A percentile compares a stretch with the other conserved stretches of the same genome.
Conservation (phyloP, 2,113 vertebrate genomes). For the Lota lota region DNA sequence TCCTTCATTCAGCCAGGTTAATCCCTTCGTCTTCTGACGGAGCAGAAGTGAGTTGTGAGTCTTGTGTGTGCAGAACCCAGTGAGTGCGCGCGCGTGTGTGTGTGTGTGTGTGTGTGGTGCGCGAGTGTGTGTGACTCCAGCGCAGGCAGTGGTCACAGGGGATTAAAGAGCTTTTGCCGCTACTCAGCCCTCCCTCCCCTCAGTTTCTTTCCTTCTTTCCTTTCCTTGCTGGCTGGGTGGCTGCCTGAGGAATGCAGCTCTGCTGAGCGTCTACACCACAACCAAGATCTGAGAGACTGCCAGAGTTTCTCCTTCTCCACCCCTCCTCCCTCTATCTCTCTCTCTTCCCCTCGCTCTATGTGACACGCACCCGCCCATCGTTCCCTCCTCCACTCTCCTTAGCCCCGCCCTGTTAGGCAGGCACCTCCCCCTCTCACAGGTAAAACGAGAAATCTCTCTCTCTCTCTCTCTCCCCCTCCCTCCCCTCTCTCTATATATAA, state of each 20-base stretch:
- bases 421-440: too few relatives aligned
- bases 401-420: conserved; percentile 40
- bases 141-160: conserved; percentile 40
- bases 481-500: too few relatives aligned
- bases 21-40: conserved; percentile 38
- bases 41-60: conserved; percentile 37
- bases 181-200: conserved; percentile 5
- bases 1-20: conserved; percentile 26
- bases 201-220: conserved; percentile 18
- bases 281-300: conserved; percentile 55
- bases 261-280: conserved; percentile 59
- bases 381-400: conserved; percentile 56
- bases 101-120: conserved; percentile 1
- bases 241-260: conserved; percentile 69
- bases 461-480: neutral
- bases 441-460: conserved; percentile 2
- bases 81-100: conserved; percentile 1
- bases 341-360: conserved; percentile 36
- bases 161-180: conserved; percentile 34
- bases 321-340: conserved; percentile 33
- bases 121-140: conserved; percentile 25
- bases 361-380: conserved; percentile 42
- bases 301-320: conserved; percentile 40
- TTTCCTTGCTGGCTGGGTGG: conserved; percentile 13
- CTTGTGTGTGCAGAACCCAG: conserved; percentile 18